Base-by-base conservation (phyloP, 2,888 invertebrate species). In the Mythimna albipuncta region DNA sequence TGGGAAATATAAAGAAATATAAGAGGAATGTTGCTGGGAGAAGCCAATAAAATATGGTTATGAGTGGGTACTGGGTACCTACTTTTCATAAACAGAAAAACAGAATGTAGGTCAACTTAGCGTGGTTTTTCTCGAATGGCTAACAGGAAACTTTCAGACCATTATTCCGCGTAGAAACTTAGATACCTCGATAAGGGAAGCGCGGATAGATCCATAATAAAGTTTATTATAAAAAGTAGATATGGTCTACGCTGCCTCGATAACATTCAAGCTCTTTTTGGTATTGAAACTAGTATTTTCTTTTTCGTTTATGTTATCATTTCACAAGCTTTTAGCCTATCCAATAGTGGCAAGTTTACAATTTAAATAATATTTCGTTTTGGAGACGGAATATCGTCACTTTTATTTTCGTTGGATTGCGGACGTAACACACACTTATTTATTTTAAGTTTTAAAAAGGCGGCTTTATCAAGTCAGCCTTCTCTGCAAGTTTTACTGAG, bases 31-130 rank as follows among this genome's bases (percentile, higher is more conserved):
- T 77, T 77, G 68, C 59, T 55, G 61, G 61, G 65, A 71, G 73
- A 79, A 82, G 79, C 81, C 82, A 85, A 88, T 87, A 82, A 85
- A 84, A 85, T 86, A 88, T 85, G 78, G 77, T 81, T 85, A 76
- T 80, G 80, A 81, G 77, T 77, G 41, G 59, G 71, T 73, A 70
- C 72, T 6, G 21, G 21, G 72, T 66, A 72, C 70, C 47, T 72
- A 75, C 55, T 77, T 68, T 82, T 82, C 82, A 72, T 82, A 77
- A 78, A 84, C 62, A 72, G 76, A 70, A 71, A 78, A 68, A n/a
- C 61, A 67, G 67, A 77, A 86, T 77, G 55, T 86, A 77, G 83
- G 86, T 84, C 86, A 85, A 77, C 70, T 71, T 19, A 72, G 21
- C 63, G 66, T 54, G 65, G 47, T 76, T 76, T 77, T 81, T 81